Evolutionary conservation across 2,888 invertebrate species (phyloP).

Genomic region (Hirtodrosophila alboralis): DNA sequence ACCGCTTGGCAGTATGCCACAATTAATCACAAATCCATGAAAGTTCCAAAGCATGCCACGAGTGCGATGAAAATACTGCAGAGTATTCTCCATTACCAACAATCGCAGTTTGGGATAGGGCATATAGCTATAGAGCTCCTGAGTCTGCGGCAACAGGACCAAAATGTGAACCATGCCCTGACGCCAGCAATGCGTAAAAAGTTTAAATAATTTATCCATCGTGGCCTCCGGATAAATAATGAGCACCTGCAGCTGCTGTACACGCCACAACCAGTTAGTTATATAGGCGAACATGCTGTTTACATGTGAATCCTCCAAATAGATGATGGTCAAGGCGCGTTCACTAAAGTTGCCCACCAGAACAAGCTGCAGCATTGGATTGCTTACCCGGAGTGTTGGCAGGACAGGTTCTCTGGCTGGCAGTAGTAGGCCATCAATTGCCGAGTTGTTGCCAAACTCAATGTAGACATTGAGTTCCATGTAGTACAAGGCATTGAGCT

Average conservation of each 20-base stretch:
- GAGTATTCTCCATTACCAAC: constrained; percentile 23
- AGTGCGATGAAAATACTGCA: constrained; percentile 37
- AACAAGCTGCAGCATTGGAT: constrained; percentile 18
- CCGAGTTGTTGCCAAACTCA: constrained; percentile 36
- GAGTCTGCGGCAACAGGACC: constrained; percentile 17
- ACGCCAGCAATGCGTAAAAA: constrained; percentile 58
- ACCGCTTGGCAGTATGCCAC: constrained; percentile 42
- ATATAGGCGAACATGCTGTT: constrained; percentile 32
- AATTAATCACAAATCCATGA: constrained; percentile 45
- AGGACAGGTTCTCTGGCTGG: constrained; percentile 2
- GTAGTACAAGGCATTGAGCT: constrained; percentile 49
- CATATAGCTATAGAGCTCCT: constrained; percentile 52
- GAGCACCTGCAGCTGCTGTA: constrained; percentile 56
- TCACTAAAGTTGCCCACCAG: constrained; percentile 58
- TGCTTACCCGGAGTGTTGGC: constrained; percentile 38
- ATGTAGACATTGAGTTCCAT: constrained; percentile 56
- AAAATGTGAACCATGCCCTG: constrained; percentile 65
- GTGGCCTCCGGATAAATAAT: constrained; percentile 48
- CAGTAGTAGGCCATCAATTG: constrained; percentile 6
- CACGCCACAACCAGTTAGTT: constrained; percentile 56
- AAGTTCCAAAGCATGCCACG: constrained; percentile 46
- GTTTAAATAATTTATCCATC: neutral
- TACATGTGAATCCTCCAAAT: constrained; percentile 30
- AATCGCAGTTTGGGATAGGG: constrained; percentile 55
- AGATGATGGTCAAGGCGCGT: constrained; percentile 46